Base-by-base conservation (phyloP, 1,140 invertebrate species). In the Zelostemma sp. region DNA sequence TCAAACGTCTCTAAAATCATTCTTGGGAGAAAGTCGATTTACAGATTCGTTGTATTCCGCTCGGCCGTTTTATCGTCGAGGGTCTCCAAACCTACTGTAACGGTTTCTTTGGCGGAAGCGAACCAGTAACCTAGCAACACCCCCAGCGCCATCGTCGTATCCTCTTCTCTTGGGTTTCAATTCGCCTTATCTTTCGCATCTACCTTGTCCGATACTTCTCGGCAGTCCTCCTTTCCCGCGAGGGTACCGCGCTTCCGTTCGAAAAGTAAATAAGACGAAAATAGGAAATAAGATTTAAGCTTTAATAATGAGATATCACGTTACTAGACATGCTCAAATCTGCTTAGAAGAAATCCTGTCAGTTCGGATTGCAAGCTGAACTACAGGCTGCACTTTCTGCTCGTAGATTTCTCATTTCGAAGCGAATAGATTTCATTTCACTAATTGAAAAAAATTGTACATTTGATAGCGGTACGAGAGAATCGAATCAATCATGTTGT, bases 101-200 rank as follows among this genome's bases (percentile, higher is more conserved):
- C 59, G 65, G 54, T 56, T 61, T 64, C 53, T 60, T 55, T 57
- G 54, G 56, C 57, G 65, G 65, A 65, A 72, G 57, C 72, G 68
- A 72, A 73, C 73, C 71, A 81, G 80, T 82, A 82, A 78, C 81
- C 81, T 83, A 83, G 81, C 81, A 83, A 83, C 81, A 81, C 80
- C 79, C 33, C 80, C 66, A 66, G 73, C 71, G 70, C 72, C 75
- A 76, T 72, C 68, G 74, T n/a, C n/a, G n/a, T 58, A 74, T 76
- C 74, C 70, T 79, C 74, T 79, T 77, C 74, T 73, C 68, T 72
- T 67, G 61, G 65, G 68, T 78, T 81, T 82, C 79, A 79, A 82
- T 83, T 81, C 74, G 71, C 73, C 78, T 78, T 83, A 81, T 81
- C 81, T 81, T 77, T 69, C 66, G 53, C 73, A 80, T 81, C 74